Base-by-base conservation (phyloP, 2,888 invertebrate species). In the Panopea generosa region DNA sequence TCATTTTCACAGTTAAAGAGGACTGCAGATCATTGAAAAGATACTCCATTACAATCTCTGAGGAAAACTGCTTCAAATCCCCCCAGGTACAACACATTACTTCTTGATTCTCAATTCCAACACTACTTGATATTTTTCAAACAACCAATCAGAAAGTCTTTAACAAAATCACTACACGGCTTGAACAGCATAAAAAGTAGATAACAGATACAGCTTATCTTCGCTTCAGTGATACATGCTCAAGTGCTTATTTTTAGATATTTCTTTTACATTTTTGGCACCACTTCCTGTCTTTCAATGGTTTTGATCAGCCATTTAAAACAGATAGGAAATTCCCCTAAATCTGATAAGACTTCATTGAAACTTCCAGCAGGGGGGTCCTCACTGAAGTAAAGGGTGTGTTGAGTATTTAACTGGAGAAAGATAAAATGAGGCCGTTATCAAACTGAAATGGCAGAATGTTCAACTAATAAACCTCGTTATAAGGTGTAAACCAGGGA, bases 261-360 rank as follows among this genome's bases (percentile, higher is more conserved):
- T 50, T 11, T 2, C n/a, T 20, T n/a, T 50, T 11, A 24, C 20
- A 20, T 9, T 20, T 20, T 18, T 9, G 18, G 18, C 20, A 50
- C n/a, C 50, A 14, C 50, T 50, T 24, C 20, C 18, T 24, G 33
- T 7, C 33, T 33, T 33, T 11, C 33, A 4, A 33, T 11, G 11
- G 11, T 22, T 50, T 18, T 50, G 50, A 50, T 65, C 47, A 50
- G 45, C 61, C 26, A 67, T 76, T 70, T 61, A 66, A 67, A 76
- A 73, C 61, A 40, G 65, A 70, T 76, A 70, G 61, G 65, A 52
- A 60, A 71, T 66, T 66, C 47, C 68, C 11, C 14, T 60, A 60
- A n/a, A 40, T 22, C 9, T n/a, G 69, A 69, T 75, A 55, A 69
- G 56, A 53, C 24, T 71, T 63, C 53, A 65, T 59, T 65, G 16